A percentile compares a stretch with the other conserved stretches of the same genome.
Conservation (phyloP, 2,113 vertebrate species). For the Takifugu flavidus region DNA sequence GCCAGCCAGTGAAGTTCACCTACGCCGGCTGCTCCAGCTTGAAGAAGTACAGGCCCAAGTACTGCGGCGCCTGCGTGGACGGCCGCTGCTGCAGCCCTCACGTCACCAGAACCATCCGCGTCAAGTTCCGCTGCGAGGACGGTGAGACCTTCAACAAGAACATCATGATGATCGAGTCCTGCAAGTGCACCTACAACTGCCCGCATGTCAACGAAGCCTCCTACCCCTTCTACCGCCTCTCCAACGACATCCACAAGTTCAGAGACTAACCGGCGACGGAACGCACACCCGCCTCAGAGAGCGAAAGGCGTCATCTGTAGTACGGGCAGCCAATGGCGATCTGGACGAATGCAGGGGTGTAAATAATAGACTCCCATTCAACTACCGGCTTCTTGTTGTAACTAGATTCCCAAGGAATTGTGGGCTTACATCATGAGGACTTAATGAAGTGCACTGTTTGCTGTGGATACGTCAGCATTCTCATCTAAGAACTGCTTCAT, state of each 20-base stretch:
- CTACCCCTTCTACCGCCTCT: slow-evolving; percentile 92
- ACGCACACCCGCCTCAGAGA: slow-evolving; percentile 28
- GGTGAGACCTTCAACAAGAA: slow-evolving; percentile 96
- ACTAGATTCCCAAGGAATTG: slow-evolving; percentile 82
- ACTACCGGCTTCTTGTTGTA: slow-evolving; percentile 72
- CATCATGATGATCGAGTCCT: slow-evolving; percentile 97
- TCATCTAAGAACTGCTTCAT: slow-evolving; percentile 82
- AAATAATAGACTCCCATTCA: slow-evolving; percentile 53
- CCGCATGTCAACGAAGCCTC: slow-evolving; percentile 84
- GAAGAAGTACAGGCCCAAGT: slow-evolving; percentile 93
- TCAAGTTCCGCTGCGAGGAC: slow-evolving; percentile 92
- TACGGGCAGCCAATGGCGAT: slow-evolving; percentile 55
- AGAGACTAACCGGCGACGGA: slow-evolving; percentile 81
- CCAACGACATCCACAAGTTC: slow-evolving; percentile 99
- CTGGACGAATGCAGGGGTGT: slow-evolving; percentile 53
- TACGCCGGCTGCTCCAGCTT: slow-evolving; percentile 91
- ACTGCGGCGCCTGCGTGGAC: slow-evolving; percentile 93
- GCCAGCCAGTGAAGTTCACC: slow-evolving; percentile 81
- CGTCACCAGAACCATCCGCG: slow-evolving; percentile 91
- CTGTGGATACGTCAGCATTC: slow-evolving; percentile 81
- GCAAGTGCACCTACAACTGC: slow-evolving; percentile 94
- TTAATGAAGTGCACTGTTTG: slow-evolving; percentile 83
- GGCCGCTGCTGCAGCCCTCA: slow-evolving; percentile 93
- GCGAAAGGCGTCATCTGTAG: slow-evolving; percentile 28
- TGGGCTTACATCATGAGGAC: slow-evolving; percentile 74